A percentile compares a stretch with the other conserved stretches of the same genome.
These are phyloP conservation scores for Neopelma chrysocephalum DNA, from an alignment of 2,797 vertebrate genomes.

Conservation along the genomic window DNA sequence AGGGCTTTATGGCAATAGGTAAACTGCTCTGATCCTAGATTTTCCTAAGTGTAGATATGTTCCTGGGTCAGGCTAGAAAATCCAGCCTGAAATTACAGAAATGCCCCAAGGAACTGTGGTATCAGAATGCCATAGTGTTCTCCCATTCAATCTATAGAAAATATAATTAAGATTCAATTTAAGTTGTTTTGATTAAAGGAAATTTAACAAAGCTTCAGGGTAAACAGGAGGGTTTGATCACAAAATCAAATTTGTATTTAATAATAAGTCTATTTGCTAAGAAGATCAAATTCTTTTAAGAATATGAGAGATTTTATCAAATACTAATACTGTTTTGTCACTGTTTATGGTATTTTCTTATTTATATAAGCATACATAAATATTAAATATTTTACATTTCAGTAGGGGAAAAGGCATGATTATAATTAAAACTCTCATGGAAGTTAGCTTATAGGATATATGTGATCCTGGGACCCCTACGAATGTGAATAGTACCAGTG, in stretches of 20 bases:
- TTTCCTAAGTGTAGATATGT: neutral
- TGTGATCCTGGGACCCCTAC: neutral
- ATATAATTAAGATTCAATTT: neutral
- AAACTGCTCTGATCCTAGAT: neutral
- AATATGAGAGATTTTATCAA: neutral
- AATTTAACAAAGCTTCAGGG: neutral
- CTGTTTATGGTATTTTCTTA: neutral
- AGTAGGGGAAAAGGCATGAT: neutral
- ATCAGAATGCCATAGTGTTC: neutral
- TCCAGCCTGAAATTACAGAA: neutral
- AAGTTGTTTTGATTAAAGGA: constrained; percentile 36
- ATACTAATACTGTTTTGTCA: neutral
- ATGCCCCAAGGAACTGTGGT: neutral
- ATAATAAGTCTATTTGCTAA: neutral
- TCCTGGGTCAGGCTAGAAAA: neutral
- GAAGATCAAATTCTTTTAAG: constrained; percentile 7
- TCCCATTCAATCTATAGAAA: neutral
- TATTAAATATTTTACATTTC: neutral
- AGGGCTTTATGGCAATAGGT: neutral
- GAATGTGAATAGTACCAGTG: constrained; percentile 13
- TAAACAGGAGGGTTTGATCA: constrained; percentile 21
- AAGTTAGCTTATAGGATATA: neutral
- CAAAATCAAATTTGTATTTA: constrained; percentile 4
- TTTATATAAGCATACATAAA: neutral
- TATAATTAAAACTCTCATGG: constrained; percentile 8